phyloP scores from a whole-genome alignment of 1,140 invertebrate species.

The Trichonephila clavata region DNA sequence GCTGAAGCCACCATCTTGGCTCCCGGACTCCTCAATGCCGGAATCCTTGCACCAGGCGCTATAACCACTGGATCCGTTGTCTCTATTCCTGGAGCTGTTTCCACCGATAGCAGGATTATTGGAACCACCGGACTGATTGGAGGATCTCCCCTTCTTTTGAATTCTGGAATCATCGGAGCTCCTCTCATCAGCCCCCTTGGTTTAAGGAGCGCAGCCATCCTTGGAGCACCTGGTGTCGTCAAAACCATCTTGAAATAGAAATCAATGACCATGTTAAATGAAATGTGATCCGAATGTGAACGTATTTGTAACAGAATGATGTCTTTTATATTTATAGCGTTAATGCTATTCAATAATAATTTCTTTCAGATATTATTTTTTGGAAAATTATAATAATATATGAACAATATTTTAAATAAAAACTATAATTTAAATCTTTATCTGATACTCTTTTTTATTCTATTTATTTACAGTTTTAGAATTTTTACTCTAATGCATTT shows the following conservation, averaged over 20 bases:
- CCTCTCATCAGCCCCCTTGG: not conserved
- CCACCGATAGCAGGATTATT: slow-evolving; percentile 53
- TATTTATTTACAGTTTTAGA: too few relatives aligned
- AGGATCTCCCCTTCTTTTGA: not conserved
- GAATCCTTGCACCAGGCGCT: not conserved
- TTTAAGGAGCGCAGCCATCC: not conserved
- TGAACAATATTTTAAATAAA: too few relatives aligned
- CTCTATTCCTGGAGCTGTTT: slow-evolving; percentile 46
- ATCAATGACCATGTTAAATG: too few relatives aligned
- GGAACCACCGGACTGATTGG: not conserved
- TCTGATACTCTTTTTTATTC: too few relatives aligned
- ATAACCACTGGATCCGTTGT: not conserved
- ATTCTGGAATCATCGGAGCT: not conserved
- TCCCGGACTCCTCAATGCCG: slow-evolving; percentile 20
- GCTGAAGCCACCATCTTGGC: not conserved
- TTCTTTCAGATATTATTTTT: too few relatives aligned
- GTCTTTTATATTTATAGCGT: too few relatives aligned
- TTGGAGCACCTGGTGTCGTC: slow-evolving; percentile 1
- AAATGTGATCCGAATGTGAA: too few relatives aligned
- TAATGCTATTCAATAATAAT: too few relatives aligned
- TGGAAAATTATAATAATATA: too few relatives aligned
- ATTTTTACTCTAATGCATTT: too few relatives aligned
- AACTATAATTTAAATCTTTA: too few relatives aligned
- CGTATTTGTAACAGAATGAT: too few relatives aligned
- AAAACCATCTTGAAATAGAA: not conserved